Percentiles rank a stretch among this genome's conserved stretches.
Conservation (phyloP, 2,888 invertebrate species). For the Xestia sexstrigata region DNA sequence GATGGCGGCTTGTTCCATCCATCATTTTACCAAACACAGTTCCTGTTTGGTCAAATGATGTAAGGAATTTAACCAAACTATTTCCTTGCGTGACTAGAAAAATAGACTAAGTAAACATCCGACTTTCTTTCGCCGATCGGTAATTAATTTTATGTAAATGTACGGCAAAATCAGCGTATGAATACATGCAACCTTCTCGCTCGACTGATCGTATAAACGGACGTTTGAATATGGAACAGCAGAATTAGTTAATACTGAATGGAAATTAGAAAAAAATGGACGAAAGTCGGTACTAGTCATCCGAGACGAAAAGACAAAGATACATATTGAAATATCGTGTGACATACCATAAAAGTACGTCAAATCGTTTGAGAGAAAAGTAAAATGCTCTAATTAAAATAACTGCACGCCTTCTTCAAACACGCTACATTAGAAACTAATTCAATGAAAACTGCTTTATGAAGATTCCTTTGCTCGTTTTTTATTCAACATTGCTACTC, state of each 20-base stretch:
- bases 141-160: slow-evolving; percentile 48
- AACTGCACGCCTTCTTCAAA: slow-evolving; percentile 44
- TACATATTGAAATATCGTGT: slow-evolving; percentile 59
- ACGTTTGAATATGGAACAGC: slow-evolving; percentile 48
- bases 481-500: slow-evolving; percentile 46
- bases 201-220: slow-evolving; percentile 34
- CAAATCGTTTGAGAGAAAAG: slow-evolving; percentile 63
- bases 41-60: neutral
- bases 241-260: slow-evolving; percentile 30
- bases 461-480: slow-evolving; percentile 44
- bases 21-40: neutral
- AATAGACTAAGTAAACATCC: slow-evolving; percentile 32
- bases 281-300: slow-evolving; percentile 66
- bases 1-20: neutral
- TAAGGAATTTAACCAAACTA: neutral
- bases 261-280: slow-evolving; percentile 41
- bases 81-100: slow-evolving; percentile 40
- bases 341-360: slow-evolving; percentile 52
- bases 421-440: slow-evolving; percentile 68
- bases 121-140: slow-evolving; percentile 50
- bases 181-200: slow-evolving; percentile 49
- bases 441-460: slow-evolving; percentile 36
- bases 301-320: slow-evolving; percentile 50
- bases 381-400: slow-evolving; percentile 64
- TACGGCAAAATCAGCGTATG: slow-evolving; percentile 16